A percentile compares a stretch with the other conserved stretches of the same genome.
phyloP scores from a whole-genome alignment of 1,140 invertebrate genomes.

The Drosophila orena region DNA sequence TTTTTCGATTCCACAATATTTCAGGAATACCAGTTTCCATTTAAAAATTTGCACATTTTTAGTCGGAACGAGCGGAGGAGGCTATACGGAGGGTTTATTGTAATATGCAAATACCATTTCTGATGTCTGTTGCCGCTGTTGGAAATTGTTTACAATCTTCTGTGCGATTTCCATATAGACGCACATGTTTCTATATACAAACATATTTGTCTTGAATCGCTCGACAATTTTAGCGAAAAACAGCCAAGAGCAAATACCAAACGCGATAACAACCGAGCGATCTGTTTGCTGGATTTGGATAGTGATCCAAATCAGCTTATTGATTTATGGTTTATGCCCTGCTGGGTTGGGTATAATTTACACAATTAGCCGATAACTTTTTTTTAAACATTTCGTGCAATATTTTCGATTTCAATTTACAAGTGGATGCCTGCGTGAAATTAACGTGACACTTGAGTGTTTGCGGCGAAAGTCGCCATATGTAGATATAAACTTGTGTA shows the following conservation, averaged over 20 bases:
- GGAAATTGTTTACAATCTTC: conserved; percentile 8
- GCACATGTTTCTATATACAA: conserved; percentile 4
- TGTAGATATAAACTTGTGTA: conserved; percentile 3
- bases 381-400: conserved; percentile 72
- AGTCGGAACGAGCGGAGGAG: not conserved
- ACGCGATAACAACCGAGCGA: conserved; percentile 2
- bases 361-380: conserved; percentile 59
- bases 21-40: conserved; percentile 19
- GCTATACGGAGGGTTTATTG: conserved; percentile 1
- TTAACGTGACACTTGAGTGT: conserved; percentile 65
- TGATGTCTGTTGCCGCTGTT: not conserved
- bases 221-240: conserved; percentile 66
- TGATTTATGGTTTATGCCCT: conserved; percentile 59
- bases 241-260: conserved; percentile 67
- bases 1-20: conserved; percentile 4
- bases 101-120: conserved; percentile 49
- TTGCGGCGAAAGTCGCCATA: not conserved
- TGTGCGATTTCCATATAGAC: not conserved
- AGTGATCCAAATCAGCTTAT: conserved; percentile 55
- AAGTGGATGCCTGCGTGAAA: conserved; percentile 55
- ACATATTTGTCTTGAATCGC: conserved; percentile 10
- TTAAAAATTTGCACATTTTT: conserved; percentile 33
- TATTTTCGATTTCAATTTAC: conserved; percentile 74
- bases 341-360: conserved; percentile 2
- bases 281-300: conserved; percentile 23